Percentiles rank a stretch among this genome's conserved stretches.
phyloP scores from a whole-genome alignment of 2,888 invertebrate genomes.

The Drosophila imparisetae region DNA sequence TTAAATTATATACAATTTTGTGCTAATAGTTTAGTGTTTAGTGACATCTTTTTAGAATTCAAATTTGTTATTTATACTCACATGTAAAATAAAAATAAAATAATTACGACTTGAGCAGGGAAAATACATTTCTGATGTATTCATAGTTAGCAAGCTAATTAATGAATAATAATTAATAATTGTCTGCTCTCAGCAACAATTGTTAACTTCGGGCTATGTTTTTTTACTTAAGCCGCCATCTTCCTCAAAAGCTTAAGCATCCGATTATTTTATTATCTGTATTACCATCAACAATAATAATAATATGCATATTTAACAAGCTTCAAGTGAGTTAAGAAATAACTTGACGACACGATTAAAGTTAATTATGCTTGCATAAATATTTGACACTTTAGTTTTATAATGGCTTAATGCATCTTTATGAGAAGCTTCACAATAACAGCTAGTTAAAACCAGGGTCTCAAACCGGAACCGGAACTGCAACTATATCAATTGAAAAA shows the following conservation, averaged over 20 bases:
- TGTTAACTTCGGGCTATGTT: background rate
- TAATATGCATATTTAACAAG: background rate
- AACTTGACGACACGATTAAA: background rate
- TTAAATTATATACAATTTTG: background rate
- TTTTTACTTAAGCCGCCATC: background rate
- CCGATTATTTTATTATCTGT: background rate
- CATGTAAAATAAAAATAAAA: background rate
- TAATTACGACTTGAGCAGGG: no score
- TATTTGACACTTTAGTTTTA: background rate
- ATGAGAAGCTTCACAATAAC: background rate
- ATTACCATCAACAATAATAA: background rate
- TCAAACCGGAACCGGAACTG: background rate
- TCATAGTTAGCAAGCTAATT: background rate
- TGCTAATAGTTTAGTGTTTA: background rate
- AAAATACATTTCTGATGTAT: background rate
- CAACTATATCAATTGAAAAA: background rate
- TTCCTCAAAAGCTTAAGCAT: background rate
- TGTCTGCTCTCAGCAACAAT: background rate
- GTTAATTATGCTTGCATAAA: background rate
- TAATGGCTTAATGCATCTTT: background rate
- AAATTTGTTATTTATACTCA: background rate
- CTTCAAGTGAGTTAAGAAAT: background rate
- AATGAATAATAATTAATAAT: background rate
- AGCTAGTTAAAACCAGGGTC: background rate
- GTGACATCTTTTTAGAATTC: background rate